Conservation (phyloP, 2,888 invertebrate genomes). For the Thalpophila matura region DNA sequence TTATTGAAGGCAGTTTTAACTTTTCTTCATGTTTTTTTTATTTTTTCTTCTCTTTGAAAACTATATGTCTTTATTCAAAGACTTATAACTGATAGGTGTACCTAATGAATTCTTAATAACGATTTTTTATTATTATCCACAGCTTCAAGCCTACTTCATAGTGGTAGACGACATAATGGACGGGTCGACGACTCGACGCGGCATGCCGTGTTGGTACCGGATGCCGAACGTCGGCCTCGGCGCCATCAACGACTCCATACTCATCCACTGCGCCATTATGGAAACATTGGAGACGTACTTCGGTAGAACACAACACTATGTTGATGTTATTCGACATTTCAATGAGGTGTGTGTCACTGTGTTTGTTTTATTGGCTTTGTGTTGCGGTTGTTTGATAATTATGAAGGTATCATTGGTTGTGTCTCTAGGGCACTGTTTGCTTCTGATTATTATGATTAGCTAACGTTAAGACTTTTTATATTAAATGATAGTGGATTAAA, state of each 20-base stretch:
- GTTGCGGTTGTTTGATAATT: neutral
- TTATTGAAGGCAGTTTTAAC: too few species aligned
- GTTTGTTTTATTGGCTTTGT: neutral
- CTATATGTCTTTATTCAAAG: too few species aligned
- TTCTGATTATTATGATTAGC: neutral
- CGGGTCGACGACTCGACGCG: conserved; percentile 95
- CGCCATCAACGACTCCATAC: conserved; percentile 96
- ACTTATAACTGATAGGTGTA: too few species aligned
- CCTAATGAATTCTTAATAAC: too few species aligned
- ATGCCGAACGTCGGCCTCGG: conserved; percentile 92
- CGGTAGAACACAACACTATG: conserved; percentile 92
- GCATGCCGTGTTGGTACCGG: conserved; percentile 97
- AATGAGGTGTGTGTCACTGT: conserved; percentile 91
- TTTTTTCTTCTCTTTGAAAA: too few species aligned
- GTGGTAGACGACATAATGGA: conserved; percentile 98
- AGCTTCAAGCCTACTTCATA: conserved; percentile 97
- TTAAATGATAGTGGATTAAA: neutral
- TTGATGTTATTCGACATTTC: conserved; percentile 94
- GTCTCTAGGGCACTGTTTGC: neutral
- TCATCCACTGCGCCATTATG: conserved; percentile 94
- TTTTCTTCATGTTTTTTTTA: too few species aligned
- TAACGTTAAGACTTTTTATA: too few species aligned
- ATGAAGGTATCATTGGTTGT: neutral
- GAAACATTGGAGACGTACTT: conserved; percentile 94
- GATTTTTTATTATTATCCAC: conserved; percentile 40